These are phyloP conservation scores for Teleogryllus oceanicus DNA, from an alignment of 2,888 invertebrate species.

Conservation along the genomic window DNA sequence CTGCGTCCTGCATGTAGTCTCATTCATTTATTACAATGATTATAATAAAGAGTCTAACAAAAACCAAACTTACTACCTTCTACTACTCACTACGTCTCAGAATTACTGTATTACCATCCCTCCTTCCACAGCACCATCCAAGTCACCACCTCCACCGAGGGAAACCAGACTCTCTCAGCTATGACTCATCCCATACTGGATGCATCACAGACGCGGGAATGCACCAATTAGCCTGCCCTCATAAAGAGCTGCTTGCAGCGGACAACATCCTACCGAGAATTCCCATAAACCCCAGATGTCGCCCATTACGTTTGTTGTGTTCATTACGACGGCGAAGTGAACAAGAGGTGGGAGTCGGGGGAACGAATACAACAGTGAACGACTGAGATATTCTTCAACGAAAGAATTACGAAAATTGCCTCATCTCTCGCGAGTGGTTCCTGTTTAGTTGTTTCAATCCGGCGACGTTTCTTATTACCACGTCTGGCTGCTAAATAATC, in stretches of 20 bases:
- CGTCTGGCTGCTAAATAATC: neutral
- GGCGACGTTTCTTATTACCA: neutral
- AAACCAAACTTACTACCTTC: no score
- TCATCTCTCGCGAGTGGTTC: neutral
- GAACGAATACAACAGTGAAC: neutral
- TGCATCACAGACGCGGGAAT: neutral
- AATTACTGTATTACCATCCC: no score
- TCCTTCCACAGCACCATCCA: no score
- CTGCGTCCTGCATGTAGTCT: no score
- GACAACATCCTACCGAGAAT: neutral
- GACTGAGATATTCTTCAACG: constrained; percentile 6
- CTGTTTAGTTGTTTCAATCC: neutral
- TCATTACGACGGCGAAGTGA: neutral
- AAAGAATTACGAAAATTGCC: constrained; percentile 18
- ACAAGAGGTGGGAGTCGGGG: neutral
- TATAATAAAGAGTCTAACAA: no score
- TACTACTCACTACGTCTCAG: no score
- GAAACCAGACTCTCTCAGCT: neutral
- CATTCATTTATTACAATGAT: no score
- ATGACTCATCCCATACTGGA: neutral
- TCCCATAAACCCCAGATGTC: neutral
- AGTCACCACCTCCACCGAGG: no score
- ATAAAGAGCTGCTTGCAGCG: neutral
- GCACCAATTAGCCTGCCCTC: constrained; percentile 18
- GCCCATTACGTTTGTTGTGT: constrained; percentile 18